A percentile compares a stretch with the other conserved stretches of the same genome.
phyloP scores from a whole-genome alignment of 2,888 invertebrate species.

The Villa cingulata region DNA sequence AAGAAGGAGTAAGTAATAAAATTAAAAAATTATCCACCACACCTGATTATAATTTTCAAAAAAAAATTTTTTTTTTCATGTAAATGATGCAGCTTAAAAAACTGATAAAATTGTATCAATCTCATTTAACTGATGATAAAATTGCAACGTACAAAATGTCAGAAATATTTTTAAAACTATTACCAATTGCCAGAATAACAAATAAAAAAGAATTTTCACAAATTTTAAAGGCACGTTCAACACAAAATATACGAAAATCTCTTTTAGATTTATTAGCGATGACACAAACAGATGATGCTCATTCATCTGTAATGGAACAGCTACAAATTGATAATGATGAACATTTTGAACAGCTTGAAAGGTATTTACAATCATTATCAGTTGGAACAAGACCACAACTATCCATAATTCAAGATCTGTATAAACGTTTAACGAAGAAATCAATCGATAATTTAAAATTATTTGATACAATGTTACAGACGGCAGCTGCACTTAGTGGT shows the following conservation, averaged over 20 bases:
- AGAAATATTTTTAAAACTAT: conserved; percentile 46
- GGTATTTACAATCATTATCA: conserved; percentile 61
- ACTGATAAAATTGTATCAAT: conserved; percentile 40
- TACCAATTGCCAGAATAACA: conserved; percentile 46
- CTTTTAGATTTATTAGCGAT: conserved; percentile 57
- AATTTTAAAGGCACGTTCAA: conserved; percentile 28
- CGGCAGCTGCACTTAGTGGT: conserved; percentile 47
- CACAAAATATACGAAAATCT: conserved; percentile 38
- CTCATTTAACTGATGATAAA: conserved; percentile 40
- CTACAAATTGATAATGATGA: conserved; percentile 40
- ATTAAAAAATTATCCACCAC: not conserved
- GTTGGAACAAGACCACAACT: conserved; percentile 50
- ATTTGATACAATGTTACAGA: conserved; percentile 51
- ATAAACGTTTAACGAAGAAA: conserved; percentile 23
- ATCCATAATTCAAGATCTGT: conserved; percentile 35
- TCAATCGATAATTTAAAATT: conserved; percentile 43
- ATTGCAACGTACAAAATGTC: conserved; percentile 52
- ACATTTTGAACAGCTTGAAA: conserved; percentile 46
- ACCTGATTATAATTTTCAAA: too few species aligned
- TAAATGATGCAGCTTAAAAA: conserved; percentile 37
- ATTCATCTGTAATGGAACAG: conserved; percentile 52
- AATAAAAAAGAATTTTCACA: conserved; percentile 42
- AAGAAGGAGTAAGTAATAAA: conserved; percentile 1
- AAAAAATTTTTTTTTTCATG: not conserved
- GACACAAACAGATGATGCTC: conserved; percentile 51